Evolutionary conservation across 1,140 invertebrate species (phyloP).

Genomic region (Spodoptera frugiperda): DNA sequence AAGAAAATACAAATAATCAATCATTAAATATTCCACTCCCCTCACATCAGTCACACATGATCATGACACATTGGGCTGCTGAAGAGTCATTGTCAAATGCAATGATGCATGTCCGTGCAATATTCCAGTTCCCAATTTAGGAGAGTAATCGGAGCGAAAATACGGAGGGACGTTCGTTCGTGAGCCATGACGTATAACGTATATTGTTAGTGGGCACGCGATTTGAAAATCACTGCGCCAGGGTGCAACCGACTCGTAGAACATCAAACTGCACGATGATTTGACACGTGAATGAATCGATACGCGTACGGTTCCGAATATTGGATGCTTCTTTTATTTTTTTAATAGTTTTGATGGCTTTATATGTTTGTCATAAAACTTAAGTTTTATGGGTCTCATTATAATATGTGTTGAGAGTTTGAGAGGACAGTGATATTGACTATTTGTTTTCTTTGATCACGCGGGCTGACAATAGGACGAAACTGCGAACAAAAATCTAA

Average conservation of each 20-base stretch:
- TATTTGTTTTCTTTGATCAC: too few species aligned
- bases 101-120: conserved; percentile 5
- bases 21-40: too few species aligned
- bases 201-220: conserved; percentile 56
- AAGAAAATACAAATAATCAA: too few species aligned
- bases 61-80: neutral
- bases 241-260: neutral
- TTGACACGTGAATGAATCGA: conserved; percentile 12
- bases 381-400: too few species aligned
- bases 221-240: conserved; percentile 46
- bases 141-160: conserved; percentile 12
- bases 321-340: conserved; percentile 8
- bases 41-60: neutral
- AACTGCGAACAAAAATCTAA: too few species aligned
- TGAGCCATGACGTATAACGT: conserved; percentile 50
- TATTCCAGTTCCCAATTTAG: conserved; percentile 20
- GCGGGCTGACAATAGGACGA: too few species aligned
- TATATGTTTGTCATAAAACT: neutral
- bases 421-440: too few species aligned
- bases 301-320: neutral
- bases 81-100: conserved; percentile 3
- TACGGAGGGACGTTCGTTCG: neutral
- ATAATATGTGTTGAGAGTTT: too few species aligned
- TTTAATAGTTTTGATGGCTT: neutral
- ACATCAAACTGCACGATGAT: conserved; percentile 1